Percentiles rank a stretch among this genome's conserved stretches.
These are phyloP conservation scores for Actinopyga echinites DNA, from an alignment of 53 echinoderm and acorn worm species.

Conservation along the genomic window DNA sequence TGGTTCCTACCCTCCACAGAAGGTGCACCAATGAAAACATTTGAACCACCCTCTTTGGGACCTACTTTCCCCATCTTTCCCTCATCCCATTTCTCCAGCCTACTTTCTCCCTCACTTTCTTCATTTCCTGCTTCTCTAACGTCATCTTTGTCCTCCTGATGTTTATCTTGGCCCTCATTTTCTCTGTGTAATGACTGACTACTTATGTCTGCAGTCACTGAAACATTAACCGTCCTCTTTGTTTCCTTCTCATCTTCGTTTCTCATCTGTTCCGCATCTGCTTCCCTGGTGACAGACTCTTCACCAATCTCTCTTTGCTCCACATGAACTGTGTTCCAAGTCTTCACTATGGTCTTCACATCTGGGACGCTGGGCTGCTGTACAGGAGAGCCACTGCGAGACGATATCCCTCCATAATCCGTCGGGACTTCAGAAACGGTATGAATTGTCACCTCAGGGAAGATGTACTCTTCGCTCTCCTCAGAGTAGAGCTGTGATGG, in stretches of 20 bases:
- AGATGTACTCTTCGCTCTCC: conserved; percentile 48
- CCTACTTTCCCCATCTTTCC: neutral
- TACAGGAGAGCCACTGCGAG: neutral
- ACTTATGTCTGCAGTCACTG: too few relatives aligned
- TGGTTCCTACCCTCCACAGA: too few relatives aligned
- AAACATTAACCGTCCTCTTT: too few relatives aligned
- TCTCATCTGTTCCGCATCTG: too few relatives aligned
- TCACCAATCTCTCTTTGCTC: too few relatives aligned
- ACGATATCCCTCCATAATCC: neutral
- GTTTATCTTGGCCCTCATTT: neutral
- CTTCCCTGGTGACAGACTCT: too few relatives aligned
- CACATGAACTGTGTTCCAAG: too few relatives aligned
- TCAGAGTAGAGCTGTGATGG: conserved; percentile 26
- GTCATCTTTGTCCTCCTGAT: neutral
- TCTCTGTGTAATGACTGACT: neutral
- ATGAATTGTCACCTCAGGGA: conserved; percentile 59
- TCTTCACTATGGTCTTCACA: conserved; percentile 1
- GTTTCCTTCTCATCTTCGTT: too few relatives aligned
- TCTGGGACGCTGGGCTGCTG: neutral
- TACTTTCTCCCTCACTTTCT: neutral
- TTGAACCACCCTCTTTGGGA: neutral
- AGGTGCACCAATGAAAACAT: too few relatives aligned
- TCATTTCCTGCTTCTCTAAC: neutral
- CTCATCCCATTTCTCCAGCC: neutral
- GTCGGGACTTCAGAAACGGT: conserved; percentile 25